These are phyloP conservation scores for Spheniscus humboldti DNA, from an alignment of 2,797 vertebrate genomes.

Conservation along the genomic window DNA sequence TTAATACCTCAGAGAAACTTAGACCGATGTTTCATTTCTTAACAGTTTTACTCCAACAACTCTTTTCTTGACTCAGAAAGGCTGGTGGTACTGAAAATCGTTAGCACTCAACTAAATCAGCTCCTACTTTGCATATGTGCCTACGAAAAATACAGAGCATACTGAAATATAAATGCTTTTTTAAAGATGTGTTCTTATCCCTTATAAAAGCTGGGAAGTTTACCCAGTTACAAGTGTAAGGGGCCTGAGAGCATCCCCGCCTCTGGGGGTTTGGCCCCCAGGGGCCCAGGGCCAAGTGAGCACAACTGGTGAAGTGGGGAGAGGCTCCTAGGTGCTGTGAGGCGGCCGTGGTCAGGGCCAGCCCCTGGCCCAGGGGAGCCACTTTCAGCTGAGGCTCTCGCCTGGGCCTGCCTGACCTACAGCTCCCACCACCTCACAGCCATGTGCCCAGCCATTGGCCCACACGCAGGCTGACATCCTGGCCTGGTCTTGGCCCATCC, in stretches of 20 bases:
- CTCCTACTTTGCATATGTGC: not conserved
- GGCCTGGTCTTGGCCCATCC: not conserved
- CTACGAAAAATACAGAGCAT: not conserved
- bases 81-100: not conserved
- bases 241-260: not conserved
- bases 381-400: not conserved
- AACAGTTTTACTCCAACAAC: not conserved
- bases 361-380: rapidly evolving
- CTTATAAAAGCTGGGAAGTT: not conserved
- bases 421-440: rapidly evolving
- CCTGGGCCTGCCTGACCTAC: rapidly evolving
- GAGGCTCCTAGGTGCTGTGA: not conserved
- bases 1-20: not conserved
- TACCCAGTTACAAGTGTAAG: not conserved
- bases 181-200: not conserved
- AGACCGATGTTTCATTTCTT: not conserved
- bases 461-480: rapidly evolving
- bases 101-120: not conserved
- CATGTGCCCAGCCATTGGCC: not conserved
- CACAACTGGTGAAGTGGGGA: not conserved
- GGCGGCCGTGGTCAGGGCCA: rapidly evolving
- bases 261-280: rapidly evolving
- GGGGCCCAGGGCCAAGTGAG: not conserved
- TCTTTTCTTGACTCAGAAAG: not conserved
- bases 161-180: not conserved